Evolutionary conservation across 2,888 invertebrate genomes (phyloP).

Genomic region (Drosophila putrida): DNA sequence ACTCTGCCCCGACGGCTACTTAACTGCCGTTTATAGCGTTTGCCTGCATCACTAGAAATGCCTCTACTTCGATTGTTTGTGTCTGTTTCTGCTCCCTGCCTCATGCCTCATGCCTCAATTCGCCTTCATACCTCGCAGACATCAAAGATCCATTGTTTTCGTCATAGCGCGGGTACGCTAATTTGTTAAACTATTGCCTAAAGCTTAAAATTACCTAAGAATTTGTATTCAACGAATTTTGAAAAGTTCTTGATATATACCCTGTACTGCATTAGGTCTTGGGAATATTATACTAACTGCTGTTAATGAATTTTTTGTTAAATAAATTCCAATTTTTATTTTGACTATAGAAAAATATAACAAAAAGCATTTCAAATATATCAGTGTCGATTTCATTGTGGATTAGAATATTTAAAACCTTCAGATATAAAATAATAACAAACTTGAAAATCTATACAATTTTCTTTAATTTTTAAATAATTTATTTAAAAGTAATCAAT

Average conservation of each 20-base stretch:
- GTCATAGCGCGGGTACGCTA: conserved; percentile 12
- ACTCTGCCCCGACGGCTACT: conserved; percentile 63
- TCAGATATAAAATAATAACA: no score
- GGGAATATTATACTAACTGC: no score
- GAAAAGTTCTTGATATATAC: not conserved
- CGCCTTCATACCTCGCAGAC: conserved; percentile 9
- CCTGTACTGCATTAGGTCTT: not conserved
- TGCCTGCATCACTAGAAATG: conserved; percentile 17
- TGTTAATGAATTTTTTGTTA: no score
- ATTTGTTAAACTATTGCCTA: conserved; percentile 33
- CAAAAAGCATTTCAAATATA: no score
- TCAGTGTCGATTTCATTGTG: no score
- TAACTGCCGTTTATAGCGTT: conserved; percentile 69
- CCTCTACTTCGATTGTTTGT: conserved; percentile 51
- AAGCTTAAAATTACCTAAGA: conserved; percentile 13
- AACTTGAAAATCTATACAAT: no score
- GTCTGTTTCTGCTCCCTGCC: not conserved
- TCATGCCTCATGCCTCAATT: conserved; percentile 1
- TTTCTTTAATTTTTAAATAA: no score
- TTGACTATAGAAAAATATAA: no score
- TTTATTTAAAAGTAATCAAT: no score
- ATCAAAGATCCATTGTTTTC: conserved; percentile 36
- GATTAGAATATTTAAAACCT: no score
- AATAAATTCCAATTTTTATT: no score
- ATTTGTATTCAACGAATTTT: not conserved